These are phyloP conservation scores for Sminthopsis crassicaudata DNA, from an alignment of 2,113 vertebrate genomes.

Conservation along the genomic window DNA sequence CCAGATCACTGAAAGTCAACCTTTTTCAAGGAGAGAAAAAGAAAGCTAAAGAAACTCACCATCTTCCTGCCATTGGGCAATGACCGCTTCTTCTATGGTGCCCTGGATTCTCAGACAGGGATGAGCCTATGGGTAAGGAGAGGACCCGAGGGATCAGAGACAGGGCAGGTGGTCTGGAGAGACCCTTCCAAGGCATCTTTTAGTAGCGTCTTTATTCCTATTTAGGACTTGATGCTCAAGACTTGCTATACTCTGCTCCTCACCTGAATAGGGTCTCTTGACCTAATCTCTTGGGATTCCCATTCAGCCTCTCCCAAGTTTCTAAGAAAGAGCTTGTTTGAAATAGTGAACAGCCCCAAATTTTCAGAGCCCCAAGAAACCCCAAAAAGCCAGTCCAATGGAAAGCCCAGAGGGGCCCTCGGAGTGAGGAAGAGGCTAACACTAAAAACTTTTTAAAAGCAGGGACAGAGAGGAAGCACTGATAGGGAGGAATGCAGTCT, in stretches of 20 bases:
- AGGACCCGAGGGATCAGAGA: background rate
- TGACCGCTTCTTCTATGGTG: slow-evolving; percentile 64
- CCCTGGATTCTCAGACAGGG: slow-evolving; percentile 85
- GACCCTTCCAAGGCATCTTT: background rate
- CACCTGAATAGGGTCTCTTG: background rate
- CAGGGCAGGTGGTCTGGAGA: background rate
- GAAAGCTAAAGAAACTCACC: slow-evolving; percentile 73
- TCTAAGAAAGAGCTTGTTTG: background rate
- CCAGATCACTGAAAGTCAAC: background rate
- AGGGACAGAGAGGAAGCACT: background rate
- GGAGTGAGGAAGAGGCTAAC: background rate
- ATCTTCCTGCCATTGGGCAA: slow-evolving; percentile 51
- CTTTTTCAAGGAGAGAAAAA: background rate
- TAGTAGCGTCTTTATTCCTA: background rate
- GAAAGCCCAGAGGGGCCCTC: background rate
- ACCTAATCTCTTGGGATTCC: background rate
- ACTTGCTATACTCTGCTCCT: background rate
- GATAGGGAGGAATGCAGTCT: background rate
- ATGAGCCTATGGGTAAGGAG: slow-evolving; percentile 78
- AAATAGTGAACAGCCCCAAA: background rate
- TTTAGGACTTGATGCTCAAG: background rate
- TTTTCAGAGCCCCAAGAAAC: background rate
- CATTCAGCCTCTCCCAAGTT: background rate
- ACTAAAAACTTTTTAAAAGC: background rate
- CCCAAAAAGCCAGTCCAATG: background rate